Evolutionary conservation across 2,797 vertebrate species (phyloP), one percentile per base, ranked within the genome.

Genomic region (Microctenopoma stevenorrisi): DNA sequence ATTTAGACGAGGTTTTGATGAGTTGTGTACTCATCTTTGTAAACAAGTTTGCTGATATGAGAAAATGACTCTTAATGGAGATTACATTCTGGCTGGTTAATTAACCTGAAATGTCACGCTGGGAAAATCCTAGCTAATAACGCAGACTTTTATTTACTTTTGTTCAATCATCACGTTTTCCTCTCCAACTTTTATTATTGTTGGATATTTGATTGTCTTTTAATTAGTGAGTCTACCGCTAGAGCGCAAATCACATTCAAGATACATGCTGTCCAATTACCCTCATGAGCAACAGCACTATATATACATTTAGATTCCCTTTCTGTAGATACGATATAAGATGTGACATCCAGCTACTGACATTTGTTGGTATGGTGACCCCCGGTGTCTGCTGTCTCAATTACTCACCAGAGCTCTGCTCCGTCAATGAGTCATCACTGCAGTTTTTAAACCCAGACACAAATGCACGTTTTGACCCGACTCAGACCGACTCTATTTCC

Each of bases 401-500:
- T 71, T 56, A 52, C 49, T 69, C 65, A 68, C 63, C 58, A 14
- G 28, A 53, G 54, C 62, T 55, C 55, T 0, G 53, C 60, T 63
- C 56, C 0, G 48, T 1, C 47, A 74, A 62, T 66, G 74, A 87
- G 38, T 85, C 80, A 83, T 74, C 53, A 42, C 33, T 47, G 59
- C 59, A 15, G 35, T 61, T 79, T 84, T 73, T 49, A 68, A 22
- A 64, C 43, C 43, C 60, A 47, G 30, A 6, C 35, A 64, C 43
- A 61, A 78, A 85, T 71, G 72, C 68, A 76, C 86, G 68, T 74
- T 83, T 84, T 16, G 52, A 89, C 84, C 83, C 85, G 18, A 18
- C 86, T 86, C 9, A 2, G 1, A 71, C 56, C 38, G 28, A 61
- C 44, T 86, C 47, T 2, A 11, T 61, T 76, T 74, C 50, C 26